These are phyloP conservation scores for Passer montanus DNA, from an alignment of 2,113 vertebrate genomes.

Conservation along the genomic window DNA sequence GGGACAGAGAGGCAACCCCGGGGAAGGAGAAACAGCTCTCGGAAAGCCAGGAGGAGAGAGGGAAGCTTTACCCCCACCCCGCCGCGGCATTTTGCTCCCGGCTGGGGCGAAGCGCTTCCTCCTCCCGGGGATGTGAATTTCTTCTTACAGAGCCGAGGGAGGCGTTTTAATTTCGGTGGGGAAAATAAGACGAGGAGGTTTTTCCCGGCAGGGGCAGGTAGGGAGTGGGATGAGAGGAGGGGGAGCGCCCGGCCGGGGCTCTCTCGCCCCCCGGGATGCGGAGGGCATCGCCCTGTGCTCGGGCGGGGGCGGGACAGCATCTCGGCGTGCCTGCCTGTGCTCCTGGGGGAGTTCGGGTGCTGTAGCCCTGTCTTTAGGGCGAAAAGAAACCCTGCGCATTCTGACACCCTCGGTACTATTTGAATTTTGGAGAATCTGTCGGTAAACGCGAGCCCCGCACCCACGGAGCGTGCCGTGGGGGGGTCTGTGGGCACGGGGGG, in stretches of 20 bases:
- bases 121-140: neutral
- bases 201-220: neutral
- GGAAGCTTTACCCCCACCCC: neutral
- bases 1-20: neutral
- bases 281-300: neutral
- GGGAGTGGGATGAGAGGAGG: neutral
- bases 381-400: neutral
- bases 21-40: neutral
- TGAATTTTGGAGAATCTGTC: neutral
- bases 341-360: neutral
- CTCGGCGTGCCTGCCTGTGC: neutral
- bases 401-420: accelerated
- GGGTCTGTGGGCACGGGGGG: neutral
- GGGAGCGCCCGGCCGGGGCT: neutral
- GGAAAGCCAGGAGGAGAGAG: neutral
- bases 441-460: neutral
- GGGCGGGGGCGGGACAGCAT: neutral
- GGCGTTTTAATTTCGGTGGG: neutral
- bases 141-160: neutral
- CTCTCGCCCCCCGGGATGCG: neutral
- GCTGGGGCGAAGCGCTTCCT: neutral
- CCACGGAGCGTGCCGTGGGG: accelerated
- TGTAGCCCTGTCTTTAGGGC: neutral
- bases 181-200: neutral
- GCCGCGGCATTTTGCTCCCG: neutral